These are phyloP conservation scores for Tetrapedia diversipes DNA, from an alignment of 2,888 invertebrate genomes.

Conservation along the genomic window DNA sequence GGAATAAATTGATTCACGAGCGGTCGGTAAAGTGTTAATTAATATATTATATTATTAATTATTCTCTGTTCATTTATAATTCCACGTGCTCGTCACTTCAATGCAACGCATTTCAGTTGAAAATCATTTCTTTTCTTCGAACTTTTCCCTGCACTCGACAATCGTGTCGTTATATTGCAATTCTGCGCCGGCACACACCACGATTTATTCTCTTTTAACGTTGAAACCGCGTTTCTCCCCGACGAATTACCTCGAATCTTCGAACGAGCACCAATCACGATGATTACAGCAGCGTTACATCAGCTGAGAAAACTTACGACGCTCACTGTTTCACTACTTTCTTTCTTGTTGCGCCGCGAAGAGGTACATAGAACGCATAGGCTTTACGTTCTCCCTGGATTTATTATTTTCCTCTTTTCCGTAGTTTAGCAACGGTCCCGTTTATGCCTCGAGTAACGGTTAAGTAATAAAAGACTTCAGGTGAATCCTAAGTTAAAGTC, in stretches of 20 bases:
- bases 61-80: too few relatives aligned
- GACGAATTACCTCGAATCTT: slow-evolving; percentile 5
- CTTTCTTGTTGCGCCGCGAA: not conserved
- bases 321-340: slow-evolving; percentile 14
- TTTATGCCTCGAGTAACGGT: not conserved
- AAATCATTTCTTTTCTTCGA: not conserved
- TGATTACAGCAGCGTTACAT: slow-evolving; percentile 19
- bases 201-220: not conserved
- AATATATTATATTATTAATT: too few relatives aligned
- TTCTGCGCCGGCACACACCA: not conserved
- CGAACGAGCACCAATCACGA: not conserved
- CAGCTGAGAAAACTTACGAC: slow-evolving; percentile 28
- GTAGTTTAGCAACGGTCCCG: not conserved
- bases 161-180: not conserved
- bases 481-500: too few relatives aligned
- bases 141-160: not conserved
- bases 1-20: too few relatives aligned
- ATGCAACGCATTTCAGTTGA: not conserved
- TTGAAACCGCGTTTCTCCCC: not conserved
- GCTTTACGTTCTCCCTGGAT: not conserved
- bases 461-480: not conserved
- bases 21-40: too few relatives aligned
- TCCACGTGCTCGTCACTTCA: too few relatives aligned
- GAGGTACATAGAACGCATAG: not conserved
- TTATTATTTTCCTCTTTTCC: not conserved